phyloP scores from a whole-genome alignment of 2,113 vertebrate species.

The Stictonetta naevosa region DNA sequence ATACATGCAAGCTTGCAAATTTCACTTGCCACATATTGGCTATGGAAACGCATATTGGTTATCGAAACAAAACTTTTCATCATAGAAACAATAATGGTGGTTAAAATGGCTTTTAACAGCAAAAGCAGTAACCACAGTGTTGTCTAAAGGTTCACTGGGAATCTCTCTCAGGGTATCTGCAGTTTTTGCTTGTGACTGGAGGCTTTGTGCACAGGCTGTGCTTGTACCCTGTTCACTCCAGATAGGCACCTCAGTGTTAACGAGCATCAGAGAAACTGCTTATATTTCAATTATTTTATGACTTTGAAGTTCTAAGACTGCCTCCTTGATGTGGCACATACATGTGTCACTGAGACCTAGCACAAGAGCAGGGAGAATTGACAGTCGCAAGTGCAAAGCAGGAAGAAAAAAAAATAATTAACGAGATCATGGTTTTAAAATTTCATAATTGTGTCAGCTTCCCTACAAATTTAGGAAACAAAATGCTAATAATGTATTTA shows the following conservation, averaged over 20 bases:
- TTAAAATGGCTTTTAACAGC: slow-evolving; percentile 10
- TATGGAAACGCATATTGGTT: background rate
- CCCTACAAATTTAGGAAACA: background rate
- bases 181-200: background rate
- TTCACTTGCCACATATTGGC: background rate
- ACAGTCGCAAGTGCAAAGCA: slow-evolving; percentile 25
- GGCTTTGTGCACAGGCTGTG: background rate
- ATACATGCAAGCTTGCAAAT: background rate
- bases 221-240: background rate
- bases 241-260: background rate
- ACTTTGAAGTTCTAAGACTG: background rate
- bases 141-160: background rate
- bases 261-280: background rate
- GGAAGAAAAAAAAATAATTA: slow-evolving; percentile 55
- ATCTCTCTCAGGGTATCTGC: background rate
- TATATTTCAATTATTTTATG: background rate
- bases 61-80: slow-evolving; percentile 16
- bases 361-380: background rate
- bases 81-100: background rate
- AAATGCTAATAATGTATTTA: background rate
- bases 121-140: background rate
- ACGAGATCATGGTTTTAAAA: slow-evolving; percentile 56
- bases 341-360: background rate
- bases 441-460: background rate
- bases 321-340: background rate